Evolutionary conservation across 2,888 invertebrate genomes (phyloP).

Genomic region (Itoplectis maculator): DNA sequence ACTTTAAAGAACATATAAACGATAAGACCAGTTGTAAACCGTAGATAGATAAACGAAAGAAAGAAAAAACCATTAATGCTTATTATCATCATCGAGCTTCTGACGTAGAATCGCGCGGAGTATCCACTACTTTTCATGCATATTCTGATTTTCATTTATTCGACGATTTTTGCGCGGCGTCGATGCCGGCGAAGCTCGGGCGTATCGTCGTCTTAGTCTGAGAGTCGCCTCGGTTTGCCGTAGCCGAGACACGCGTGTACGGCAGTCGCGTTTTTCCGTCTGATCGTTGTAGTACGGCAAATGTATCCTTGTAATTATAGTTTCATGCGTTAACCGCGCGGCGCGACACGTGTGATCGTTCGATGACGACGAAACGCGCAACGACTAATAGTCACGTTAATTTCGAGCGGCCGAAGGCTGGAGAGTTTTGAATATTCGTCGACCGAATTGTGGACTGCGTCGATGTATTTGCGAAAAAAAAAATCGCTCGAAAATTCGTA

Average conservation of each 20-base stretch:
- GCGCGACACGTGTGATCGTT: slow-evolving; percentile 10
- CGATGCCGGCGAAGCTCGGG: not conserved
- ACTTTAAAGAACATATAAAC: slow-evolving; percentile 18
- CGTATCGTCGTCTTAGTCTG: slow-evolving; percentile 20
- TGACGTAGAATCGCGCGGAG: slow-evolving; percentile 18
- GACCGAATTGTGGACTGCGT: slow-evolving; percentile 7
- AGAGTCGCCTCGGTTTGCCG: not conserved
- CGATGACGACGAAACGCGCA: not conserved
- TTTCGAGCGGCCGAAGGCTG: not conserved
- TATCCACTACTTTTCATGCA: slow-evolving; percentile 36
- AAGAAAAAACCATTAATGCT: slow-evolving; percentile 8
- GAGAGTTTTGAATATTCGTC: slow-evolving; percentile 22
- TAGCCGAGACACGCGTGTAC: not conserved
- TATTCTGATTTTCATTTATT: slow-evolving; percentile 37
- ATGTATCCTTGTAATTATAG: slow-evolving; percentile 38
- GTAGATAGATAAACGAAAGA: slow-evolving; percentile 3
- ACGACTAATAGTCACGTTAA: not conserved
- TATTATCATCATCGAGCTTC: slow-evolving; percentile 34
- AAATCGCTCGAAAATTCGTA: slow-evolving; percentile 13
- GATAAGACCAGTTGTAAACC: slow-evolving; percentile 42
- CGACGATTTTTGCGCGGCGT: slow-evolving; percentile 2
- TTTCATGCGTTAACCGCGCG: slow-evolving; percentile 39
- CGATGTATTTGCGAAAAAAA: slow-evolving; percentile 15
- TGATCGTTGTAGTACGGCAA: slow-evolving; percentile 13
- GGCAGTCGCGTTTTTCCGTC: slow-evolving; percentile 4